Evolutionary conservation across 2,113 vertebrate species (phyloP).

Genomic region (Bungarus multicinctus): DNA sequence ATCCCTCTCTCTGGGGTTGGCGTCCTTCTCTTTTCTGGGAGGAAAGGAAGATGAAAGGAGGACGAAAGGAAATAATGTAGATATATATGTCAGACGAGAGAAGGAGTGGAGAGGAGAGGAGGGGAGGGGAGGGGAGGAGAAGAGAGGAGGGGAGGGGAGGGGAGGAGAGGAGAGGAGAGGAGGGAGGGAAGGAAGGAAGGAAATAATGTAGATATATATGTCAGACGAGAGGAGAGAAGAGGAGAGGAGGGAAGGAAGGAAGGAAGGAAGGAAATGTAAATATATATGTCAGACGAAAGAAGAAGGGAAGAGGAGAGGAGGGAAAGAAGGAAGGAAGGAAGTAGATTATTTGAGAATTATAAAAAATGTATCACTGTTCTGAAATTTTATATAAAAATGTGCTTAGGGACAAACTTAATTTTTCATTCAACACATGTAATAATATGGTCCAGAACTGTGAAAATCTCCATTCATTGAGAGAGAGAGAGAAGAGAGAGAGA

Average conservation of each 20-base stretch:
- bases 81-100: too few species aligned
- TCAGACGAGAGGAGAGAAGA: too few species aligned
- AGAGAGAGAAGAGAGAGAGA: background rate
- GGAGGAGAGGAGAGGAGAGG: too few species aligned
- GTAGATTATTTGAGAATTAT: background rate
- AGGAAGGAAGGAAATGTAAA: too few species aligned
- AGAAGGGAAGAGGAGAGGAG: background rate
- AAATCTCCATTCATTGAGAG: background rate
- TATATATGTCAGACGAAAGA: conserved; percentile 1
- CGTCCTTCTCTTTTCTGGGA: conserved; percentile 58
- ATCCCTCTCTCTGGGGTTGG: conserved; percentile 57
- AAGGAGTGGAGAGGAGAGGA: too few species aligned
- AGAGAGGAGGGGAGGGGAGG: too few species aligned
- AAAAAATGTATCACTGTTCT: background rate
- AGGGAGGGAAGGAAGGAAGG: too few species aligned
- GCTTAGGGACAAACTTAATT: background rate
- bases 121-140: too few species aligned
- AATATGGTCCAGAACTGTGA: background rate
- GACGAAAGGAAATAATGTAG: background rate
- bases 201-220: too few species aligned
- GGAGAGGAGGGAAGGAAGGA: too few species aligned
- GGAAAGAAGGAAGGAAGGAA: too few species aligned
- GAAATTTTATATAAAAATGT: background rate
- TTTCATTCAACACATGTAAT: background rate
- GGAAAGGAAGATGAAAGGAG: background rate